phyloP scores from a whole-genome alignment of 2,113 vertebrate genomes.

The Rattus rattus region DNA sequence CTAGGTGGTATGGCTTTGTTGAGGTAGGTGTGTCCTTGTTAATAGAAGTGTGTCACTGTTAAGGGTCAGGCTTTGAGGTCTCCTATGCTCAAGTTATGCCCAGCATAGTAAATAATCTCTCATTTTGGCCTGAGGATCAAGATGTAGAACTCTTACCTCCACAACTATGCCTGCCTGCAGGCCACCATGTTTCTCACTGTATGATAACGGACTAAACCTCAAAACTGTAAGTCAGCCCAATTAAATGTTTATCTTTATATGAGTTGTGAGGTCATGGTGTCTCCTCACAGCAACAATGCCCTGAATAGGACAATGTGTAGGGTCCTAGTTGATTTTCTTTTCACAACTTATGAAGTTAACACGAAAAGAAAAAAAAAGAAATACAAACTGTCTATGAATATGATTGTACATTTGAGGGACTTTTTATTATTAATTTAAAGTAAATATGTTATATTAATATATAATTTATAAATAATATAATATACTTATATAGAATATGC shows the following conservation, averaged over 20 bases:
- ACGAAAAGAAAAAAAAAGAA: not conserved
- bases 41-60: not conserved
- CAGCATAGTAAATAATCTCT: not conserved
- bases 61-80: not conserved
- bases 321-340: not conserved
- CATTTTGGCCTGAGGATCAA: not conserved
- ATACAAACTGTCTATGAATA: not conserved
- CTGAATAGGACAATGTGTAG: not conserved
- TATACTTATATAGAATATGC: too few species aligned
- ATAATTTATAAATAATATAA: not conserved
- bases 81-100: not conserved
- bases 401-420: not conserved
- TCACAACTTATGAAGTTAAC: conserved; percentile 13
- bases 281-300: not conserved
- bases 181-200: not conserved
- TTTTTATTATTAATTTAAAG: not conserved
- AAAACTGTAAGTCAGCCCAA: not conserved
- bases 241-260: not conserved
- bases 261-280: not conserved
- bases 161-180: not conserved
- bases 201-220: not conserved
- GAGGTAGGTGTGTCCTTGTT: not conserved
- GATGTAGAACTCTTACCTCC: not conserved
- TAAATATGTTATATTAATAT: not conserved
- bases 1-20: not conserved